Conservation (phyloP, 2,888 invertebrate species). For the Ctenicera cuprea region DNA sequence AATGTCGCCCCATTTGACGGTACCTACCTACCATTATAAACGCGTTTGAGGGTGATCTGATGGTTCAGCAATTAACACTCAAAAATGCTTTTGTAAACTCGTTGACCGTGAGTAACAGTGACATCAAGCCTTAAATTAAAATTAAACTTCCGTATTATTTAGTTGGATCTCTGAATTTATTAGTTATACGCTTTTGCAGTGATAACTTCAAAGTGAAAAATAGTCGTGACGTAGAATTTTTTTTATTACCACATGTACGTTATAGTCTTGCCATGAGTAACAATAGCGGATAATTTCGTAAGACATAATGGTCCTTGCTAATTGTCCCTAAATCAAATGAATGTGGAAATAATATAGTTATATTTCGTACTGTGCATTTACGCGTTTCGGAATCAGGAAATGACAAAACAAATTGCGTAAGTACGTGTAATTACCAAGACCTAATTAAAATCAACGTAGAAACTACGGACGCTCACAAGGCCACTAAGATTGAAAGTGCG, state of each 20-base stretch:
- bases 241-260: no score
- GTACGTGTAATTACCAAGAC: slow-evolving; percentile 16
- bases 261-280: no score
- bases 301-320: background rate
- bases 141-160: background rate
- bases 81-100: slow-evolving; percentile 11
- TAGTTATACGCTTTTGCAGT: no score
- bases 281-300: background rate
- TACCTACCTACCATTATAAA: background rate
- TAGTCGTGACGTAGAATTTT: no score
- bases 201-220: no score
- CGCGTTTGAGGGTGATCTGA: background rate
- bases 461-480: slow-evolving; percentile 19
- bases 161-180: background rate
- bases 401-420: slow-evolving; percentile 26
- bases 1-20: no score
- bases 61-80: background rate
- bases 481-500: slow-evolving; percentile 19
- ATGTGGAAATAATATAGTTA: background rate
- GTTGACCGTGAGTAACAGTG: slow-evolving; percentile 18
- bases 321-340: no score
- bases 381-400: slow-evolving; percentile 16
- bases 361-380: background rate
- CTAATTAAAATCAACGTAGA: slow-evolving; percentile 17
- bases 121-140: slow-evolving; percentile 2